Evolutionary conservation across 1,140 invertebrate species (phyloP), one percentile per base, ranked within the genome.

Genomic region (Papilio polytes): DNA sequence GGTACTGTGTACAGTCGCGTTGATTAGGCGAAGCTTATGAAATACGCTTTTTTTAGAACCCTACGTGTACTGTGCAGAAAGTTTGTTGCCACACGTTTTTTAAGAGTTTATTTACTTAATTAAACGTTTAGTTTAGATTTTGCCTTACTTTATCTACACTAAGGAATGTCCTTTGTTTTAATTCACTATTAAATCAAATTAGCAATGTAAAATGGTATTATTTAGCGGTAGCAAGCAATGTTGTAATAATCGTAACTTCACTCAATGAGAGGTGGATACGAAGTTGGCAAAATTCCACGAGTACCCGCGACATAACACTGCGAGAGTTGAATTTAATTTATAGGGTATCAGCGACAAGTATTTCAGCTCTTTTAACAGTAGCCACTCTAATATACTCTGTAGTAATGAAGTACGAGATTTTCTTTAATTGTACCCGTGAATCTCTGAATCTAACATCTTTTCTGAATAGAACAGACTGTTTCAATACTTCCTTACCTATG

Each of bases 281-380:
- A 82, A 82, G 80, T 83, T 88, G 86, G 85, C 85, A 87, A 81
- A 85, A 84, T 82, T 86, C 86, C 83, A 85, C 82, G 80, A 79
- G 82, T 46, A 51, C 78, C 74, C 78, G 70, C 84, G 82, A 88
- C 84, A 80, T 85, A 79, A 83, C 63, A 80, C 66, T 85, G 80
- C 81, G 84, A 80, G 78, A 63, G 83, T 66, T 44, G 84, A 87
- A 86, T 85, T 87, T 86, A 84, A 89, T 89, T 89, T 88, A 88
- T 86, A 81, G 85, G 78, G 85, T 85, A 88, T 87, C 78, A 82
- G 80, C 74, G 81, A 31, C 63, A 70, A 70, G 26, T 70, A 31
- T 31, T 36, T 26, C 10, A 15, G 0, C 63, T 70, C 63, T 70
- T 36, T 70, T 70, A 70, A 70, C 63, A 70, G 26, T 70, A 13